Percentiles rank a stretch among this genome's conserved stretches.
Evolutionary conservation across 2,797 vertebrate species (phyloP).

Genomic region (Pachyuromys duprasi): DNA sequence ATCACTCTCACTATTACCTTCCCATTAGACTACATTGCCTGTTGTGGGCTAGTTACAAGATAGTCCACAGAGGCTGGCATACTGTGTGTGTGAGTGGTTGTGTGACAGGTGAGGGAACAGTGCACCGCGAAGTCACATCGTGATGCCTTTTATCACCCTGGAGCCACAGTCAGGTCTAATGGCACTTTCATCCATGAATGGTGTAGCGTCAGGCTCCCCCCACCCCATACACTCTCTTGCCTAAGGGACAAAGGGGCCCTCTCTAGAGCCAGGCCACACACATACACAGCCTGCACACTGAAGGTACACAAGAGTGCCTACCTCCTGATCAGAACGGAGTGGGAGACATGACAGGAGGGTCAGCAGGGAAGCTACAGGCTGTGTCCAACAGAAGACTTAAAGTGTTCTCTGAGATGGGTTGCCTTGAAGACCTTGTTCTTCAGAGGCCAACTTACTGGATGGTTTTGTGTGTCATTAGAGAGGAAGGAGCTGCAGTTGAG

Average conservation of each 20-base stretch:
- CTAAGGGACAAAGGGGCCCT: not conserved
- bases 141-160: not conserved
- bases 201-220: not conserved
- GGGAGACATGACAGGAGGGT: not conserved
- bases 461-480: too few species aligned
- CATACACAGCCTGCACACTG: not conserved
- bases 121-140: not conserved
- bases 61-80: not conserved
- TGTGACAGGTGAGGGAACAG: not conserved
- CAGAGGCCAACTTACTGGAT: not conserved
- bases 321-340: not conserved
- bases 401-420: not conserved
- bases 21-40: too few species aligned
- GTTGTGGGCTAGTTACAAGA: not conserved
- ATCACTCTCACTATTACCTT: not conserved
- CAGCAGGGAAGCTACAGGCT: not conserved
- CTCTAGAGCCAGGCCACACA: not conserved
- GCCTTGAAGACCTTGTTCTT: not conserved
- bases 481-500: too few species aligned
- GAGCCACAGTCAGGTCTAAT: not conserved
- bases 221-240: too few species aligned
- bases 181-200: not conserved
- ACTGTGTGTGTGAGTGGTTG: not conserved
- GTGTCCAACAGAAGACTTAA: not conserved
- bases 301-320: not conserved